Evolutionary conservation across 2,797 vertebrate species (phyloP).

Genomic region (Fringilla coelebs): DNA sequence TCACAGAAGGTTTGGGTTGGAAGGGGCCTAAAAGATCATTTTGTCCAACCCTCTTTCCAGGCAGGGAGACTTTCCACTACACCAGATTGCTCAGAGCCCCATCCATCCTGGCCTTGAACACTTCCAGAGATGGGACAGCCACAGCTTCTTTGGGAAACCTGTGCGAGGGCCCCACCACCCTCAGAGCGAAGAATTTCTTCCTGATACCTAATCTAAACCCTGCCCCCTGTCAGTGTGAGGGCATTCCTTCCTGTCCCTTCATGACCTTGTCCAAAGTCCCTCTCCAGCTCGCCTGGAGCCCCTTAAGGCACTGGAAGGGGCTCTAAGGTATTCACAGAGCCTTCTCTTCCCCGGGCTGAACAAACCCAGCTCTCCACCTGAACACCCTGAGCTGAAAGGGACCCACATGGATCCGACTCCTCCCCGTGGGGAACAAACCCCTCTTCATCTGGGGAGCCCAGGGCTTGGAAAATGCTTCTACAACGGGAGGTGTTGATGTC

Average conservation of each 20-base stretch:
- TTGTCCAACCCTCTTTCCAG: background rate
- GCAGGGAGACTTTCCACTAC: background rate
- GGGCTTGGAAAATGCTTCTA: rapidly evolving
- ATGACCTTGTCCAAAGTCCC: background rate
- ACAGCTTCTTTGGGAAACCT: background rate
- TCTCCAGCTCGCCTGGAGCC: background rate
- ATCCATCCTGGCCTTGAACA: background rate
- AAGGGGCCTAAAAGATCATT: background rate
- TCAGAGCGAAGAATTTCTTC: background rate
- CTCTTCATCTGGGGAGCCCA: background rate
- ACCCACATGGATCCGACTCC: background rate
- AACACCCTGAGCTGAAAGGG: background rate
- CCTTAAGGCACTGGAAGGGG: background rate
- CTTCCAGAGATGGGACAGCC: background rate
- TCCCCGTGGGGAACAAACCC: background rate
- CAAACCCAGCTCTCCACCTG: background rate
- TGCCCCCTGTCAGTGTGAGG: background rate
- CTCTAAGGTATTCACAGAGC: background rate
- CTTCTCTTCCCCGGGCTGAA: background rate
- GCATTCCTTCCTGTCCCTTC: no score
- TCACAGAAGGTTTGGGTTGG: background rate
- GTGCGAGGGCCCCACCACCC: background rate
- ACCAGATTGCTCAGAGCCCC: background rate
- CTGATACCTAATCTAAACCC: background rate
- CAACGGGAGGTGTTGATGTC: rapidly evolving